A percentile compares a stretch with the other conserved stretches of the same genome.
Evolutionary conservation across 2,888 invertebrate genomes (phyloP).

Genomic region (Cantharis lateralis): DNA sequence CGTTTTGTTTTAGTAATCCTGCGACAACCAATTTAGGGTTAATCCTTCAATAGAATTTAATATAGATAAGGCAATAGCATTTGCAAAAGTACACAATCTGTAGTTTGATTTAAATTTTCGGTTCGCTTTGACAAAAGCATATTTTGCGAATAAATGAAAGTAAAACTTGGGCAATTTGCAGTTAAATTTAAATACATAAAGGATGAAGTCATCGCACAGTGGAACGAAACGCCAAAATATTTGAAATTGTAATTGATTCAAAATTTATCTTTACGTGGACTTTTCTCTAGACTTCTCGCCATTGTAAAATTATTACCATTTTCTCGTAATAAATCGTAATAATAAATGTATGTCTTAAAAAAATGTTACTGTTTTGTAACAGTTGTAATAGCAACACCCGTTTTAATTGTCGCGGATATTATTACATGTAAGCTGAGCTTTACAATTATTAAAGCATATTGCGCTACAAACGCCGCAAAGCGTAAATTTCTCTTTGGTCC

Average conservation of each 20-base stretch:
- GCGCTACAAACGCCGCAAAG: not conserved
- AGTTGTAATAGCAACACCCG: not conserved
- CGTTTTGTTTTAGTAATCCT: conserved; percentile 37
- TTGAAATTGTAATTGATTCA: no score
- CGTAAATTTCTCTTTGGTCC: not conserved
- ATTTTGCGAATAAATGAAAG: conserved; percentile 16
- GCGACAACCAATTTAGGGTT: conserved; percentile 37
- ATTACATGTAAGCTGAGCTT: not conserved
- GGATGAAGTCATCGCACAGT: not conserved
- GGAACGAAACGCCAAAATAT: no score
- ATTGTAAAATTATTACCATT: no score
- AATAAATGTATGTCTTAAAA: no score
- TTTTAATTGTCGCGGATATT: not conserved
- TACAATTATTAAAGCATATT: not conserved
- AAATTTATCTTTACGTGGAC: no score
- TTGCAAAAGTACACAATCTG: conserved; percentile 23
- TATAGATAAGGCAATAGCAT: conserved; percentile 27
- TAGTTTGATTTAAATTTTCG: conserved; percentile 10
- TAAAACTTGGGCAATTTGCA: conserved; percentile 16
- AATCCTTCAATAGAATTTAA: conserved; percentile 38
- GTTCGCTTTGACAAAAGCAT: conserved; percentile 5
- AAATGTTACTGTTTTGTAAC: not conserved
- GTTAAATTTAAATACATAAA: conserved; percentile 18
- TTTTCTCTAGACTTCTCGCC: no score
- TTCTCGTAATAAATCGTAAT: no score